Evolutionary conservation across 2,888 invertebrate species (phyloP), one percentile per base, ranked within the genome.

Genomic region (Pollenia amentaria): DNA sequence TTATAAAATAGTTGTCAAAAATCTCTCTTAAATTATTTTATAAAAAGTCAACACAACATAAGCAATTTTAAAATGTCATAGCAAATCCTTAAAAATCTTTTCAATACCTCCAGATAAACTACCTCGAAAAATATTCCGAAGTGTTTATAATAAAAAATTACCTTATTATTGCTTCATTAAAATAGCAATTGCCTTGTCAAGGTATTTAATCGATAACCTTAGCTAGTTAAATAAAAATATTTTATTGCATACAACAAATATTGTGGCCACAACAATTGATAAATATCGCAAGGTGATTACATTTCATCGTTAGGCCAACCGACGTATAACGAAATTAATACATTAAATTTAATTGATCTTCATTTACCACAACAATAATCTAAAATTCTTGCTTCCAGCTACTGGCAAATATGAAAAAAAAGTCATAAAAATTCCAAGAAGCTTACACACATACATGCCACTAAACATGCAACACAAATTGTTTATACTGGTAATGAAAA

Each of bases 311-410:
- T 75, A 57, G 18, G 18, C 2, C 7, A 38, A 29, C 21, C 48
- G 6, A 29, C 29, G 6, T 40, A 53, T 29, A 11, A 3, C 42
- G 38, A 81, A 87, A 87, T 84, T 80, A 84, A 87, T 84, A 84
- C 79, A 87, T 87, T 84, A 84, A 87, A 87, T 84, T 87, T 87
- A 84, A 87, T 84, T 87, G 87, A 84, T 77, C 84, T 80, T 69
- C 87, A 84, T 84, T 73, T 84, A 75, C 60, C 64, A 87, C 65
- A 76, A 73, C 42, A 80, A 73, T 81, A 87, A 77, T 84, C 77
- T 77, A 84, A 84, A 87, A 84, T 77, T 84, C 55, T 72, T 77
- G 62, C 87, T 73, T 72, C 18, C 51, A 84, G 87, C 87, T 81
- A 87, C 80, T 87, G 87, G 29, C 11, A 44, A 3, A 2, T 14